Base-by-base conservation (phyloP, 2,888 invertebrate genomes). In the Drosophila parthenogenetica region DNA sequence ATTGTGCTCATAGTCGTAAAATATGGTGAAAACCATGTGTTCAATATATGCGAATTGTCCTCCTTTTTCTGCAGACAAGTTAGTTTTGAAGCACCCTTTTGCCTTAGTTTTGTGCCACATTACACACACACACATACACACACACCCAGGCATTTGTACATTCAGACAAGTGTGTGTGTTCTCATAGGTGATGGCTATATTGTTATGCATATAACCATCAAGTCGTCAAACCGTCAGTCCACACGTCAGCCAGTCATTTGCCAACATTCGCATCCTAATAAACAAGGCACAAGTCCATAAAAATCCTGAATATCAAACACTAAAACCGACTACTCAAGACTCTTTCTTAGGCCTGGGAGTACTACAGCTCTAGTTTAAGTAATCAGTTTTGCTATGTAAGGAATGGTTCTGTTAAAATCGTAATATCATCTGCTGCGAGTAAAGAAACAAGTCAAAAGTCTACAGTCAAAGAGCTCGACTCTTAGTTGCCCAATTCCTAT, bases 181-280 rank as follows among this genome's bases (percentile, higher is more conserved):
- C 19, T 42, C 19, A 48, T 62, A 69, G 58, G 55, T 82, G 69
- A 79, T 83, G 74, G 69, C 63, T 72, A 71, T 83, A 83, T 83
- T 85, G 82, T 85, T 81, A 77, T 78, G 76, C 73, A 81, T 80
- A 72, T 64, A 63, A 68, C 72, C 79, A 81, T 65, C 65, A 67
- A 65, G 35, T 64, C 57, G 62, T 65, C 65, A 67, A 65, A 29
- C 66, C 57, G 62, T 62, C 78, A 79, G 77, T 57, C 63, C 22
- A 49, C 57, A 57, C 57, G 76, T 69, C 58, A 81, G 77, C 63
- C 84, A 82, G 69, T 66, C 63, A 64, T 68, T 69, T 66, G 75
- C 61, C 63, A 75, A 69, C 79, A 77, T 77, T 80, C 71, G 74
- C 80, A 82, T 73, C 73, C 81, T 79, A 77, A 69, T 81, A 79